These are phyloP conservation scores for Actinopyga echinites DNA, from an alignment of 53 echinoderm and acorn worm genomes.

Conservation along the genomic window DNA sequence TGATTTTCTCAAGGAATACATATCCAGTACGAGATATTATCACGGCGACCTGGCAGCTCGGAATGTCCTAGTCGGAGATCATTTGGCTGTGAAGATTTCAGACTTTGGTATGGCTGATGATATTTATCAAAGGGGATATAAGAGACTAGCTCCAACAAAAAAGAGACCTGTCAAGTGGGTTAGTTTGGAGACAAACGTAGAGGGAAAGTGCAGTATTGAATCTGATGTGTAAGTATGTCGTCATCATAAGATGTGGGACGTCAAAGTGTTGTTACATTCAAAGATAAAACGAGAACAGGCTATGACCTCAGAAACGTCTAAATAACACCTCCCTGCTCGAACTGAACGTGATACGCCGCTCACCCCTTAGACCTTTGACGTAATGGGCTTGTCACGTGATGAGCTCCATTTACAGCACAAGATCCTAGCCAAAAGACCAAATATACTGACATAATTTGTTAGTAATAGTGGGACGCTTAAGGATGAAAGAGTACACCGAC, in stretches of 20 bases:
- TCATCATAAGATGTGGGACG: background rate
- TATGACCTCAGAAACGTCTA: too few species aligned
- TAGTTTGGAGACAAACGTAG: slow-evolving; percentile 88
- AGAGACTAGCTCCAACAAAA: slow-evolving; percentile 77
- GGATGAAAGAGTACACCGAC: too few species aligned
- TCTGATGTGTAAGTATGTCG: slow-evolving; percentile 84
- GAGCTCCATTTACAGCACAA: too few species aligned
- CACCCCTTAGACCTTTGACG: too few species aligned
- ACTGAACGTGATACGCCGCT: too few species aligned
- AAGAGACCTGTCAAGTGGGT: slow-evolving; percentile 96
- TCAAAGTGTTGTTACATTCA: background rate
- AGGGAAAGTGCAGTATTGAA: slow-evolving; percentile 92
- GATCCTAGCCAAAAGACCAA: too few species aligned
- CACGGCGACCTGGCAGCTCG: slow-evolving; percentile 97
- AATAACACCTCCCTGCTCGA: too few species aligned
- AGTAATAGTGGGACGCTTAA: too few species aligned
- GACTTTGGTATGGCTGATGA: slow-evolving; percentile 98
- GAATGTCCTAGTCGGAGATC: slow-evolving; percentile 78
- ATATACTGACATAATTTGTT: too few species aligned
- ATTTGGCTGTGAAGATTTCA: slow-evolving; percentile 86
- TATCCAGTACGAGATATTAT: slow-evolving; percentile 87
- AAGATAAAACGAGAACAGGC: background rate
- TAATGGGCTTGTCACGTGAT: too few species aligned
- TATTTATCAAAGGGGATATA: slow-evolving; percentile 94
- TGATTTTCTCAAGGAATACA: slow-evolving; percentile 66